phyloP scores from a whole-genome alignment of 2,797 vertebrate genomes.

The Rhinatrema bivittatum region DNA sequence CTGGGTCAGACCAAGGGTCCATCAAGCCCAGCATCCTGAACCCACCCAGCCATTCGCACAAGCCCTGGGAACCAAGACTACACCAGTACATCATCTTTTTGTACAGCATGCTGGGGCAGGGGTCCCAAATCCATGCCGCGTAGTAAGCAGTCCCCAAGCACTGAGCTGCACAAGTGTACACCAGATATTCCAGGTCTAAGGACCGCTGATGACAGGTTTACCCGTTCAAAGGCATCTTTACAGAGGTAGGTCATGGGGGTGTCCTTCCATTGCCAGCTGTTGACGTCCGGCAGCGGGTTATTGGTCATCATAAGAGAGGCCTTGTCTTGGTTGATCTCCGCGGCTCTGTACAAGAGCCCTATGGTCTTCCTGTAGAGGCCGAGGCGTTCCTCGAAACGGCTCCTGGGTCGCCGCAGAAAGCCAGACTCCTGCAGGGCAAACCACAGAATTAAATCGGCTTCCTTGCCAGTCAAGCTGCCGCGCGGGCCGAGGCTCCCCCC shows the following conservation, averaged over 20 bases:
- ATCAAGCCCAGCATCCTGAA: too few species aligned
- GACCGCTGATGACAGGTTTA: slow-evolving; percentile 1
- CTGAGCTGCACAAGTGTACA: neutral
- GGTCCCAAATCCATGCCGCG: neutral
- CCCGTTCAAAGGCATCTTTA: slow-evolving; percentile 10
- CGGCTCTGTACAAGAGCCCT: slow-evolving; percentile 28
- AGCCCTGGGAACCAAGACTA: too few species aligned
- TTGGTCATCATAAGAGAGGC: slow-evolving; percentile 40
- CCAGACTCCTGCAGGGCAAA: neutral
- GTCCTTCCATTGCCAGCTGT: slow-evolving; percentile 4
- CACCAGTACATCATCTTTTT: too few species aligned
- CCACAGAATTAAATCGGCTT: too few species aligned
- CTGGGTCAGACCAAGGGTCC: too few species aligned
- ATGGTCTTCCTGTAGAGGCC: slow-evolving; percentile 7
- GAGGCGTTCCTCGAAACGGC: slow-evolving; percentile 19
- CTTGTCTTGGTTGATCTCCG: slow-evolving; percentile 39
- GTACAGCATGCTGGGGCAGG: too few species aligned
- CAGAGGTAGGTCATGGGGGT: slow-evolving; percentile 19
- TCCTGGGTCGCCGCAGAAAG: neutral
- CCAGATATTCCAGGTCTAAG: neutral
- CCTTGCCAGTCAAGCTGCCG: neutral
- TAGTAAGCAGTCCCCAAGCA: neutral
- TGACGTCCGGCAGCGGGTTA: slow-evolving; percentile 24
- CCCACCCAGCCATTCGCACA: too few species aligned
- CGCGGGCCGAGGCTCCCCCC: too few species aligned